Conservation (phyloP, 2,888 invertebrate genomes). For the Synergus gifuensis region DNA sequence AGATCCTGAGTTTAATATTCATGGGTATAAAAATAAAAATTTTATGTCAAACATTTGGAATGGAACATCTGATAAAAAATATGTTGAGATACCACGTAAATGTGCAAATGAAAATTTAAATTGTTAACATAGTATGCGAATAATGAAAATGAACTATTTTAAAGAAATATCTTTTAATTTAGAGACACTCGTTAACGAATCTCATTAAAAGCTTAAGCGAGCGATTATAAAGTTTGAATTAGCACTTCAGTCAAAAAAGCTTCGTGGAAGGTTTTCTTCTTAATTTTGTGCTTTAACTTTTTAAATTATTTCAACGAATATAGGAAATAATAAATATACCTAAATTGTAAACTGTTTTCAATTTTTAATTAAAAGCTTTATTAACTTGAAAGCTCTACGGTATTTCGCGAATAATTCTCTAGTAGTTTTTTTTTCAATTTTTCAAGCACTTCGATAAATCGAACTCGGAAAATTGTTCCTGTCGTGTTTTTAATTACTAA, state of each 20-base stretch:
- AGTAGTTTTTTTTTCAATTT: neutral
- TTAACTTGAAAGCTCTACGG: neutral
- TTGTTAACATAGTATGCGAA: neutral
- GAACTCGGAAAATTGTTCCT: neutral
- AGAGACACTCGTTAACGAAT: neutral
- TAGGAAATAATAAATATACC: neutral
- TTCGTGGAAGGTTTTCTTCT: neutral
- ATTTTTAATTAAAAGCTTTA: neutral
- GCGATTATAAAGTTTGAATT: neutral
- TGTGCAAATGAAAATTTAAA: neutral
- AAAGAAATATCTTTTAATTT: neutral
- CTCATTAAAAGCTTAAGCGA: neutral
- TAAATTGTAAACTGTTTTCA: neutral
- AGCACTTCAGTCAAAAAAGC: neutral
- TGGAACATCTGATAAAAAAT: conserved; percentile 12
- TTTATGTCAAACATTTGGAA: neutral
- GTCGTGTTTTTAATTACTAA: neutral
- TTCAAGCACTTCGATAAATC: neutral
- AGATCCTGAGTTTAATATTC: neutral
- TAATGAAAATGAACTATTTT: neutral
- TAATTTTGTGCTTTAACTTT: neutral
- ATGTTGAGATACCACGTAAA: neutral
- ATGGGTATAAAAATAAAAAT: conserved; percentile 9
- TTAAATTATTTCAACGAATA: neutral
- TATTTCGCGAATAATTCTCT: neutral